A percentile compares a stretch with the other conserved stretches of the same genome.
These are phyloP conservation scores for Muschampia plurimacula DNA, from an alignment of 2,888 invertebrate species.

Conservation along the genomic window DNA sequence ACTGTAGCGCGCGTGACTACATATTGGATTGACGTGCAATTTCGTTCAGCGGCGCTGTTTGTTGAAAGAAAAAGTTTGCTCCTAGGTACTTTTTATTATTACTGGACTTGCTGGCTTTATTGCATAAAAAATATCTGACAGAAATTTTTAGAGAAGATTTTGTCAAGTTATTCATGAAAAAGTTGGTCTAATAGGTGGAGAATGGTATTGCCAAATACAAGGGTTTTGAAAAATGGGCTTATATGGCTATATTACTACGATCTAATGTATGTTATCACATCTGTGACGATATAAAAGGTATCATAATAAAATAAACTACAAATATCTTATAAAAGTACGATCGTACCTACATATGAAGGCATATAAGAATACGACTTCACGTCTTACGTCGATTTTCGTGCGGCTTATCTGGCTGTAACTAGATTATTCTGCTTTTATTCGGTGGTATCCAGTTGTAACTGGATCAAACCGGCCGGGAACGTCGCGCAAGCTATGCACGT, in stretches of 20 bases:
- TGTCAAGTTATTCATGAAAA: neutral
- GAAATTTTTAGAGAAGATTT: neutral
- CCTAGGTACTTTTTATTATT: neutral
- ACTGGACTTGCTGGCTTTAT: neutral
- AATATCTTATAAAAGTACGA: too few species aligned
- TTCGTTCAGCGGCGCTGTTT: conserved; percentile 52
- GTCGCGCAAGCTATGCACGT: conserved; percentile 59
- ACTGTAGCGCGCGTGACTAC: conserved; percentile 61
- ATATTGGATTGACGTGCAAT: conserved; percentile 80
- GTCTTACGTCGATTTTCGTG: neutral
- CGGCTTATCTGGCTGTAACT: conserved; percentile 49
- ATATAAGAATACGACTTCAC: neutral
- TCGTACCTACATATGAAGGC: too few species aligned
- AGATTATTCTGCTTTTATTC: conserved; percentile 50
- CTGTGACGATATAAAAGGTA: too few species aligned
- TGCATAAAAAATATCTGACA: neutral
- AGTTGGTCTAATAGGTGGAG: too few species aligned
- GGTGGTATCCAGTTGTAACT: conserved; percentile 41
- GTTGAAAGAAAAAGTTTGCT: conserved; percentile 5
- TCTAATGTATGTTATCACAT: too few species aligned
- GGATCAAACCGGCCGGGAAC: conserved; percentile 54
- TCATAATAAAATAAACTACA: too few species aligned
- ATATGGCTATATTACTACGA: too few species aligned
- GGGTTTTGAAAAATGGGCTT: too few species aligned
- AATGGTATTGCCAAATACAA: too few species aligned